Percentiles rank a stretch among this genome's conserved stretches.
phyloP scores from a whole-genome alignment of 1,140 invertebrate genomes.

The Zaprionus gabonicus region DNA sequence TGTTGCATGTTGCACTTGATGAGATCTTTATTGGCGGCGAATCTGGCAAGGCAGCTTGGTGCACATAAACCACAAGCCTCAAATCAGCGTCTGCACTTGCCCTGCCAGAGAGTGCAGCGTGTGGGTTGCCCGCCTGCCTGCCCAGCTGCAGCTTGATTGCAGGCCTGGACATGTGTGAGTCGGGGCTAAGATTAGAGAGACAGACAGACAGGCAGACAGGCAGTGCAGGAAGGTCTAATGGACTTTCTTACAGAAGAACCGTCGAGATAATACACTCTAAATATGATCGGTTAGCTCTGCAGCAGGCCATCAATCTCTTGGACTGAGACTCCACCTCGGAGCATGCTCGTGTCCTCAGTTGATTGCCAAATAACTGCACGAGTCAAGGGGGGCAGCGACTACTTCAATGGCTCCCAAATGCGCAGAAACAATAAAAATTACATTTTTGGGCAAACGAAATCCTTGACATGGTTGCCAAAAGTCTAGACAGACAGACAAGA shows the following conservation, averaged over 20 bases:
- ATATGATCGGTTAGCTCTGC: conserved; percentile 10
- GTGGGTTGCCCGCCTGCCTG: conserved; percentile 41
- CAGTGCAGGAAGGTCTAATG: conserved; percentile 45
- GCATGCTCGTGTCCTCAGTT: not conserved
- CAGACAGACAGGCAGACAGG: conserved; percentile 7
- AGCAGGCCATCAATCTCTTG: not conserved
- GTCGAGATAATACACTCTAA: conserved; percentile 12
- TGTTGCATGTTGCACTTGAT: conserved; percentile 74
- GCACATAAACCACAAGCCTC: conserved; percentile 53
- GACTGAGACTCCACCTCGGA: not conserved
- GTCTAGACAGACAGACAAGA: conserved; percentile 62
- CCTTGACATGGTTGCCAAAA: conserved; percentile 69
- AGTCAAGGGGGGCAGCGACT: conserved; percentile 12
- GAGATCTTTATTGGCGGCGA: conserved; percentile 73
- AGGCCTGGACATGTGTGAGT: conserved; percentile 29
- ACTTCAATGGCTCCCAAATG: conserved; percentile 44
- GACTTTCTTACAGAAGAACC: conserved; percentile 16
- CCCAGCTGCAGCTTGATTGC: conserved; percentile 57
- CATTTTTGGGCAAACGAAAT: conserved; percentile 56
- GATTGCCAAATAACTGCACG: conserved; percentile 51
- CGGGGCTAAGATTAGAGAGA: conserved; percentile 62
- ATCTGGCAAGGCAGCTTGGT: conserved; percentile 30
- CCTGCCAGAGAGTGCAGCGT: conserved; percentile 16
- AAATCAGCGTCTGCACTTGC: conserved; percentile 45
- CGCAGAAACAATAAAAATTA: conserved; percentile 68